A percentile compares a stretch with the other conserved stretches of the same genome.
Conservation (phyloP, 2,113 vertebrate species). For the Petroica traversi region DNA sequence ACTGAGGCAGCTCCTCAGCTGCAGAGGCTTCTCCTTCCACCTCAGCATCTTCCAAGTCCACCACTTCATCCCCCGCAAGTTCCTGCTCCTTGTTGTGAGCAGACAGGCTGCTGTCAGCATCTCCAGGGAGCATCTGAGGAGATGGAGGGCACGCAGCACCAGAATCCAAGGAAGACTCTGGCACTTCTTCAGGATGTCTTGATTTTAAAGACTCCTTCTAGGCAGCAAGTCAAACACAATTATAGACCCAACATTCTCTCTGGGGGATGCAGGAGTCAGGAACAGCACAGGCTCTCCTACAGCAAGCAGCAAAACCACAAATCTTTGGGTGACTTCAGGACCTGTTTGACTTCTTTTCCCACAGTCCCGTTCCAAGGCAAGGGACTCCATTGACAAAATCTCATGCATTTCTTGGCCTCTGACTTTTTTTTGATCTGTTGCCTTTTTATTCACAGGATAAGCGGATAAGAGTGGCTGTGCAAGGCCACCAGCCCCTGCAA, state of each 20-base stretch:
- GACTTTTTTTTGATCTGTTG: not conserved
- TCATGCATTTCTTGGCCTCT: not conserved
- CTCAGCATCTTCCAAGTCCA: not conserved
- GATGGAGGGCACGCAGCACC: not conserved
- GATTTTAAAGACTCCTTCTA: conserved; percentile 57
- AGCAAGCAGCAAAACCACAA: not conserved
- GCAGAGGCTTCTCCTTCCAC: not conserved
- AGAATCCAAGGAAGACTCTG: conserved; percentile 36
- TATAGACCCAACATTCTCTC: not conserved
- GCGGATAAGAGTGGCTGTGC: not conserved
- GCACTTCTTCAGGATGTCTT: conserved; percentile 35
- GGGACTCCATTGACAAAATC: not conserved
- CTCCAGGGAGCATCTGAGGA: not conserved
- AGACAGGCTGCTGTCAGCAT: conserved; percentile 4
- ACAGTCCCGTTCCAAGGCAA: not conserved
- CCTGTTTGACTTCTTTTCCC: not conserved
- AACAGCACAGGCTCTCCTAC: not conserved
- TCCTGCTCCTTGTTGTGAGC: not conserved
- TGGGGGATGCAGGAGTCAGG: not conserved
- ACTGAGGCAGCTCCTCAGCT: not conserved
- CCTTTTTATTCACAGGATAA: not conserved
- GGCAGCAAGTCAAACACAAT: conserved; percentile 44
- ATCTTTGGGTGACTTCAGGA: conserved; percentile 28
- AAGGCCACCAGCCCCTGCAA: not conserved
- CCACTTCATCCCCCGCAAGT: not conserved